Percentiles rank a stretch among this genome's conserved stretches.
phyloP scores from a whole-genome alignment of 2,888 invertebrate genomes.

The Erannis defoliaria region DNA sequence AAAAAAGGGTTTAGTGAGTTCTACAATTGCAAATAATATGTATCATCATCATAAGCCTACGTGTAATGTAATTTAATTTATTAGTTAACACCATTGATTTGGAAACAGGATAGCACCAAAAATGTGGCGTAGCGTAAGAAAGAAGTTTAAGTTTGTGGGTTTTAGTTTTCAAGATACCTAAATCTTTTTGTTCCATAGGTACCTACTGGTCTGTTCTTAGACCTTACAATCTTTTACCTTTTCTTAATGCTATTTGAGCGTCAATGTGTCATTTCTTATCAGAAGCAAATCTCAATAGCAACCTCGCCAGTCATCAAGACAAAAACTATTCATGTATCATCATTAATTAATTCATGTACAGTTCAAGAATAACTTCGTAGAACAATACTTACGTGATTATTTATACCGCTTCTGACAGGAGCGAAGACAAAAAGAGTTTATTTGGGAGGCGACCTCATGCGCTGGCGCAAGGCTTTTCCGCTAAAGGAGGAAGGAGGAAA shows the following conservation, averaged over 20 bases:
- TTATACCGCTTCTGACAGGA: slow-evolving; percentile 47
- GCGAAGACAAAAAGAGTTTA: slow-evolving; percentile 60
- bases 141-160: no score
- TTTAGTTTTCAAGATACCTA: no score
- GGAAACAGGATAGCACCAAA: no score
- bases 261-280: slow-evolving; percentile 1
- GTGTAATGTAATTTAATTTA: no score
- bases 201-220: no score
- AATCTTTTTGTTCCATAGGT: no score
- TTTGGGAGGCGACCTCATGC: slow-evolving; percentile 68
- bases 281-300: background rate
- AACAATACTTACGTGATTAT: slow-evolving; percentile 28
- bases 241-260: background rate
- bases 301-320: slow-evolving; percentile 4
- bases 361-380: slow-evolving; percentile 17
- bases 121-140: no score
- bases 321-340: slow-evolving; percentile 6
- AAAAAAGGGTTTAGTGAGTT: no score
- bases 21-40: no score
- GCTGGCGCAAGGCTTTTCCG: slow-evolving; percentile 78
- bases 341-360: slow-evolving; percentile 10
- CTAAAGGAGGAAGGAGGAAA: slow-evolving; percentile 77
- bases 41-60: no score
- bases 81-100: no score
- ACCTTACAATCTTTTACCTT: no score